Evolutionary conservation across 2,113 vertebrate species (phyloP).

Genomic region (Ictalurus punctatus): DNA sequence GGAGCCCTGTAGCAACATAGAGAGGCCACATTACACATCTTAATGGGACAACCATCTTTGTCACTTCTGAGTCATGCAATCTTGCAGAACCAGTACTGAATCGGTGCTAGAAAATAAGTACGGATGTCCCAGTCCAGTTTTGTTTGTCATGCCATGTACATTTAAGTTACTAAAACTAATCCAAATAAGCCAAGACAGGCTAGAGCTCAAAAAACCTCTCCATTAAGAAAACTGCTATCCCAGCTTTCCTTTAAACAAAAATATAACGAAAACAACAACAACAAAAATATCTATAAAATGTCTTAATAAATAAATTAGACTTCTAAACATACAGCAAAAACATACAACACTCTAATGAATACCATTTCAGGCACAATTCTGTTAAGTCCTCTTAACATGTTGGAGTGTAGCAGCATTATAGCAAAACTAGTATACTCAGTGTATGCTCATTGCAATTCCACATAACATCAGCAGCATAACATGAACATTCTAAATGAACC

Average conservation of each 20-base stretch:
- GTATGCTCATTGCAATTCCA: neutral
- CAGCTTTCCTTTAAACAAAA: too few species aligned
- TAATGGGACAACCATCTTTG: neutral
- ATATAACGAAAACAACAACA: too few species aligned
- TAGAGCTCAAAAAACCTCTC: too few species aligned
- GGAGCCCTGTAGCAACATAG: conserved; percentile 73
- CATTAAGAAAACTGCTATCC: too few species aligned
- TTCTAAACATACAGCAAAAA: too few species aligned
- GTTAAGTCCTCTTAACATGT: neutral
- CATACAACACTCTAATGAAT: neutral
- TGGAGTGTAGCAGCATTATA: neutral
- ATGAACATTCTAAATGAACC: neutral
- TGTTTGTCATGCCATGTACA: neutral
- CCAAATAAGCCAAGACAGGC: too few species aligned
- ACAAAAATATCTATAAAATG: too few species aligned
- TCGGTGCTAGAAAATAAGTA: neutral
- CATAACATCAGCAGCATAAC: neutral
- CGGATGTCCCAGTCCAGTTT: neutral
- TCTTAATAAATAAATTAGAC: too few species aligned
- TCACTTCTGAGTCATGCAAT: neutral
- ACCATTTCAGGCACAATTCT: neutral
- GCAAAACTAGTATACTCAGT: neutral
- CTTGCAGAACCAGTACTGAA: neutral
- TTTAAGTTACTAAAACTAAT: neutral
- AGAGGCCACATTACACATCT: neutral